phyloP scores from a whole-genome alignment of 2,113 vertebrate species.

The Morone saxatilis region DNA sequence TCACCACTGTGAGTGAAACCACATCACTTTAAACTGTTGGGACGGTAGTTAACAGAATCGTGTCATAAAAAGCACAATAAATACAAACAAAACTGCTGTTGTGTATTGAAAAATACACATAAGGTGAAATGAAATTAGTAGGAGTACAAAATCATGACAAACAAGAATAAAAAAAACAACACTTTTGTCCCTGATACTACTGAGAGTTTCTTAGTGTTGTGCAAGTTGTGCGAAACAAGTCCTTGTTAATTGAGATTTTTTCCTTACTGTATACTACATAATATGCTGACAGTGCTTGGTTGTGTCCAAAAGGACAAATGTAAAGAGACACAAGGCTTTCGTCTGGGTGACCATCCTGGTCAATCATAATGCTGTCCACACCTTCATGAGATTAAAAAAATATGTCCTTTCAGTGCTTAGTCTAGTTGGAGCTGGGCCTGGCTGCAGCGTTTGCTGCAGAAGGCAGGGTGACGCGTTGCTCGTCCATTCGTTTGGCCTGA shows the following conservation, averaged over 20 bases:
- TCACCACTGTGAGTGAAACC: conserved; percentile 22
- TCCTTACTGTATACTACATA: conserved; percentile 34
- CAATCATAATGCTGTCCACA: not conserved
- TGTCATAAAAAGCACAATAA: conserved; percentile 64
- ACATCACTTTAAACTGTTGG: conserved; percentile 8
- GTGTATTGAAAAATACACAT: conserved; percentile 74
- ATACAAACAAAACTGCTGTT: conserved; percentile 64
- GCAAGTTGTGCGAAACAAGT: conserved; percentile 50
- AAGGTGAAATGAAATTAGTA: conserved; percentile 41
- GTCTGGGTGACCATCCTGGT: conserved; percentile 10
- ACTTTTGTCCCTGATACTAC: conserved; percentile 58
- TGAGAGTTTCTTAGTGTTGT: conserved; percentile 38
- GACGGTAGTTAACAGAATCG: conserved; percentile 49
- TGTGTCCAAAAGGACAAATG: conserved; percentile 38
- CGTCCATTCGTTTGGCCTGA: conserved; percentile 96
- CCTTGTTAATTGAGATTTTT: conserved; percentile 6
- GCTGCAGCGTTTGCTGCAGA: conserved; percentile 72
- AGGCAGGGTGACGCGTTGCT: conserved; percentile 93
- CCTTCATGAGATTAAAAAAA: conserved; percentile 16
- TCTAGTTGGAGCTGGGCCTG: conserved; percentile 75
- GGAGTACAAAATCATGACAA: conserved; percentile 39
- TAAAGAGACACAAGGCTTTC: conserved; percentile 10
- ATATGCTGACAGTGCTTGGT: conserved; percentile 64
- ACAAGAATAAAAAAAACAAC: conserved; percentile 6
- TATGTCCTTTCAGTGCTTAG: conserved; percentile 45